Percentiles rank a stretch among this genome's conserved stretches.
Evolutionary conservation across 1,140 invertebrate genomes (phyloP).

Genomic region (Drosophila sucinea): DNA sequence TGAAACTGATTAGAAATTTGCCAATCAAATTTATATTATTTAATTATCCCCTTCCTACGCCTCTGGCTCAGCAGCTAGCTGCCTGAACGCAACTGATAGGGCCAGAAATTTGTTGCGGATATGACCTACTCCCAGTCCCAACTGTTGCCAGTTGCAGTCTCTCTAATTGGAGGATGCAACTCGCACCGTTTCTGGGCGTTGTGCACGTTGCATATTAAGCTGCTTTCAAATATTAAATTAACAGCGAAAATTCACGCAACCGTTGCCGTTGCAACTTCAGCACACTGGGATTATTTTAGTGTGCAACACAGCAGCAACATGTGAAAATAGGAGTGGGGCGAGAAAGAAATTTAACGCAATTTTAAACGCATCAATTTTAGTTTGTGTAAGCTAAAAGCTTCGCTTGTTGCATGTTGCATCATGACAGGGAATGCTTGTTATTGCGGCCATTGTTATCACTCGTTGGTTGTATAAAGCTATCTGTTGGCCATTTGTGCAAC

Average conservation of each 20-base stretch:
- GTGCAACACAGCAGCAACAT: constrained; percentile 33
- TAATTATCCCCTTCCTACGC: background rate
- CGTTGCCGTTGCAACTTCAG: constrained; percentile 42
- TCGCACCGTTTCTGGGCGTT: background rate
- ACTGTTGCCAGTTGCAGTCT: constrained; percentile 1
- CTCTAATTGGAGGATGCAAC: constrained; percentile 28
- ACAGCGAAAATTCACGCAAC: constrained; percentile 63
- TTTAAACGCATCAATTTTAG: constrained; percentile 79
- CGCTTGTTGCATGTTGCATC: constrained; percentile 61
- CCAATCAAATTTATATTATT: too few species aligned
- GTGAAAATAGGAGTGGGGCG: constrained; percentile 26
- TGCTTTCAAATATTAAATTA: constrained; percentile 82
- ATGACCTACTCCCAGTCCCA: constrained; percentile 1
- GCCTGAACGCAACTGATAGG: constrained; percentile 43
- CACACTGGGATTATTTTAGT: constrained; percentile 59
- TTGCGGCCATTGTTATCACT: constrained; percentile 37
- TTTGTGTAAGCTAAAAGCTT: constrained; percentile 66
- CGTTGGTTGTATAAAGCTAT: background rate
- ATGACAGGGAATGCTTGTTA: constrained; percentile 52
- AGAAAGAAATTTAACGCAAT: constrained; percentile 65
- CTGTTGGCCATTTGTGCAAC: constrained; percentile 1
- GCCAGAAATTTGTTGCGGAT: constrained; percentile 13
- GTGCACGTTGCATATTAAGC: constrained; percentile 70
- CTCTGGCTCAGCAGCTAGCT: constrained; percentile 11
- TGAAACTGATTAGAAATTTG: too few species aligned